Conservation (phyloP, 2,113 vertebrate species). For the Callospermophilus lateralis region DNA sequence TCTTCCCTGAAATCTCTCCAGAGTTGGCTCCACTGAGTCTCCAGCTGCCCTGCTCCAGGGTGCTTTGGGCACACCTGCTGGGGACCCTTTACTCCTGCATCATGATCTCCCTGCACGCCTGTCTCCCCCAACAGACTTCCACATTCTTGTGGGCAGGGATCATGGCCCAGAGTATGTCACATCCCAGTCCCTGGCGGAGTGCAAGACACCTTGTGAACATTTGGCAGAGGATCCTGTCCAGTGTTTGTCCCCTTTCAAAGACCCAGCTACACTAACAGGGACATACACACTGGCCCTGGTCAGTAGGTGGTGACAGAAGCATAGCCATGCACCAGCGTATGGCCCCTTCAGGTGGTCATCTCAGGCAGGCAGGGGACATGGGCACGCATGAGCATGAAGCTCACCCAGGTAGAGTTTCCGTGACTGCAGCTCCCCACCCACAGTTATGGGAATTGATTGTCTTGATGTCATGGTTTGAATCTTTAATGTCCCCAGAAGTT, state of each 20-base stretch:
- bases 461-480: neutral
- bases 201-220: neutral
- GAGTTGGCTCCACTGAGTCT: neutral
- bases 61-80: neutral
- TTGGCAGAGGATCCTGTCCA: neutral
- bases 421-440: neutral
- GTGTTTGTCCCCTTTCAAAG: neutral
- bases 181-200: neutral
- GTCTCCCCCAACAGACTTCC: neutral
- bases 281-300: neutral
- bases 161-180: neutral
- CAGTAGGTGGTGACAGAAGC: neutral
- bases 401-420: neutral
- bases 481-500: no score
- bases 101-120: neutral
- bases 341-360: neutral
- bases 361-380: neutral
- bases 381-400: fast-evolving
- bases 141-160: neutral
- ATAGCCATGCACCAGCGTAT: neutral
- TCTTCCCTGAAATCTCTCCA: neutral
- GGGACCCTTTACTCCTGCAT: no score
- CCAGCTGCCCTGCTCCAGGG: neutral
- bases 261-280: neutral
- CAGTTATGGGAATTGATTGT: neutral